Evolutionary conservation across 1,140 invertebrate species (phyloP), one percentile per base, ranked within the genome.

Genomic region (Temnothorax curvispinosus): DNA sequence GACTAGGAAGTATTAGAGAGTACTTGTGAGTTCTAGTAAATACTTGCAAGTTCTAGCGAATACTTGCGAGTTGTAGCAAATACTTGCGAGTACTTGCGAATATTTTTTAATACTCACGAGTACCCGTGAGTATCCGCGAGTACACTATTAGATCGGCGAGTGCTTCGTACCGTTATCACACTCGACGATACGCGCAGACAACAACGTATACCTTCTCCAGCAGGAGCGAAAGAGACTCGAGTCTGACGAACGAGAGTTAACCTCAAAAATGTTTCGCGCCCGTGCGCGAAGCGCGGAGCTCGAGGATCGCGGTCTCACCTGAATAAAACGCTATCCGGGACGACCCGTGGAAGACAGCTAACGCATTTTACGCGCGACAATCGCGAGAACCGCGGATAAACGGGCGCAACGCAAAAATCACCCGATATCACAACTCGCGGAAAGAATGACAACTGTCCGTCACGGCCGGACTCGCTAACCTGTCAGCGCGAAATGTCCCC

Each of bases 351-450:
- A 7, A 5, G 38, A 69, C 44, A 82, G 81, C 78, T 64, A 87
- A 87, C 78, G 64, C 89, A 89, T 89, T 87, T 90, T 65, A 89
- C 52, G 18, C 13, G 50, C 52, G 72, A 89, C 60, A 38, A 76
- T 85, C 27, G 18, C 60, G 52, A 21, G 9, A 65, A 60, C 67
- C 2, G 54, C 62, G 64, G 69, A 27, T 35, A 27, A 62, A 85
- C 7, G 5, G 60, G 35, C 80, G 62, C 88, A 7, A 78, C 50
- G 67, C 56, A 65, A 81, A 71, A 72, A 47, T 72, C 52, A 18
- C 18, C 52, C 50, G 5, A 85, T 69, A 88, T 74, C 27, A 8
- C 60, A 41, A 54, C 75, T 56, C 72, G 52, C 75, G 67, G 56
- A 88, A 77, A 58, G 67, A 74, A 41, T 87, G 89, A 85, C 77